A percentile compares a stretch with the other conserved stretches of the same genome.
Evolutionary conservation across 2,113 vertebrate genomes (phyloP).

Genomic region (Gallinago undulata): DNA sequence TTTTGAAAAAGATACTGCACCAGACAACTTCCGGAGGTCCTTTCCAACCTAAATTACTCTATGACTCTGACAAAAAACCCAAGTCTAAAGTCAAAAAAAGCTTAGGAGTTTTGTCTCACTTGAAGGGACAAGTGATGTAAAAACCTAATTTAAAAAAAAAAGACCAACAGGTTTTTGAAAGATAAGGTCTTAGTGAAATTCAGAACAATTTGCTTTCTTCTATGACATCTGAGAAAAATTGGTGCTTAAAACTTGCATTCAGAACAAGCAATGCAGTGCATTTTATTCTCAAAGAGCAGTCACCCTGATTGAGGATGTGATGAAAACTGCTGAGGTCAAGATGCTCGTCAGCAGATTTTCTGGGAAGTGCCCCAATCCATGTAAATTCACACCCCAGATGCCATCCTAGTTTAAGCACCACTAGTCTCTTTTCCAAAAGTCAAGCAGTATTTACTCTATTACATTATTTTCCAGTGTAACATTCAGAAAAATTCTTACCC

Average conservation of each 20-base stretch:
- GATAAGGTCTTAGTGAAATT: background rate
- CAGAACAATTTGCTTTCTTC: background rate
- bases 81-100: background rate
- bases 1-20: background rate
- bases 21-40: background rate
- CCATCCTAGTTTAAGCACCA: background rate
- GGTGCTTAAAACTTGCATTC: background rate
- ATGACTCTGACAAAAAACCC: background rate
- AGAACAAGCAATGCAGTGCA: background rate
- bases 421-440: background rate
- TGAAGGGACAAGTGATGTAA: background rate
- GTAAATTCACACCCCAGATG: background rate
- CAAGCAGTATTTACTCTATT: background rate
- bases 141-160: background rate
- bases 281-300: background rate
- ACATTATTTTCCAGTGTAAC: background rate
- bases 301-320: background rate
- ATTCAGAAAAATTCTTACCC: background rate
- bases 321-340: background rate
- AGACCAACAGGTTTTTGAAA: accelerated
- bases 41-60: background rate
- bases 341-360: background rate
- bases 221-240: background rate
- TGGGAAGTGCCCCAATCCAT: background rate
- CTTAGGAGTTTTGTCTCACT: background rate